Percentiles rank a stretch among this genome's conserved stretches.
These are phyloP conservation scores for Andrena praecox DNA, from an alignment of 2,888 invertebrate species.

Conservation along the genomic window DNA sequence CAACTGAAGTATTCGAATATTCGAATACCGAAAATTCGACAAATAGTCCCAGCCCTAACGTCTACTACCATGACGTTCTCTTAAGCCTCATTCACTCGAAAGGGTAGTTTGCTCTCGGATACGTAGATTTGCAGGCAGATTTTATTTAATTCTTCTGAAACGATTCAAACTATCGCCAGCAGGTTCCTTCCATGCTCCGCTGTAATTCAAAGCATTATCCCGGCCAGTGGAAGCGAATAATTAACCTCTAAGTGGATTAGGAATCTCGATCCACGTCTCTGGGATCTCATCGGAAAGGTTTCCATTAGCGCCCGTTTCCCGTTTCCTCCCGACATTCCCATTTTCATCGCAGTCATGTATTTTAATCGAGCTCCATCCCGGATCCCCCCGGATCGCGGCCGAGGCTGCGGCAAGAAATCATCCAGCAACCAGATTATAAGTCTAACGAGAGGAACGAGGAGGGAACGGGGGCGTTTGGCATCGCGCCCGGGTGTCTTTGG, in stretches of 20 bases:
- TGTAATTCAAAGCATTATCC: constrained; percentile 43
- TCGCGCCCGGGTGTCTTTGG: constrained; percentile 45
- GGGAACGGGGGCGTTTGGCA: constrained; percentile 58
- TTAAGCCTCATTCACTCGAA: too few species aligned
- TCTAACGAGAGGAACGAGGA: constrained; percentile 52
- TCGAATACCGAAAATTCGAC: too few species aligned
- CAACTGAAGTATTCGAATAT: too few species aligned
- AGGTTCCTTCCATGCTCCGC: constrained; percentile 4
- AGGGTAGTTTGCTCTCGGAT: too few species aligned
- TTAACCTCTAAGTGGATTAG: constrained; percentile 56
- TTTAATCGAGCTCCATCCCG: constrained; percentile 43
- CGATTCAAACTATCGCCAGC: too few species aligned
- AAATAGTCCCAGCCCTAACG: too few species aligned
- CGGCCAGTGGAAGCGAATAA: constrained; percentile 38
- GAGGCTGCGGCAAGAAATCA: constrained; percentile 69
- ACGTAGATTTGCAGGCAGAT: too few species aligned
- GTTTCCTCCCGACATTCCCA: constrained; percentile 31
- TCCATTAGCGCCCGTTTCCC: constrained; percentile 44
- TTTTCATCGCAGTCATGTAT: constrained; percentile 46
- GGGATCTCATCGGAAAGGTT: constrained; percentile 48
- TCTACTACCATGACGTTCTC: too few species aligned
- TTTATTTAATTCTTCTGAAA: too few species aligned
- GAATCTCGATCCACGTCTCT: constrained; percentile 27
- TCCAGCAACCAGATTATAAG: constrained; percentile 70
- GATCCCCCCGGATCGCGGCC: constrained; percentile 60